Evolutionary conservation across 1,140 invertebrate genomes (phyloP), one percentile per base, ranked within the genome.

Genomic region (Octopus bimaculoides): DNA sequence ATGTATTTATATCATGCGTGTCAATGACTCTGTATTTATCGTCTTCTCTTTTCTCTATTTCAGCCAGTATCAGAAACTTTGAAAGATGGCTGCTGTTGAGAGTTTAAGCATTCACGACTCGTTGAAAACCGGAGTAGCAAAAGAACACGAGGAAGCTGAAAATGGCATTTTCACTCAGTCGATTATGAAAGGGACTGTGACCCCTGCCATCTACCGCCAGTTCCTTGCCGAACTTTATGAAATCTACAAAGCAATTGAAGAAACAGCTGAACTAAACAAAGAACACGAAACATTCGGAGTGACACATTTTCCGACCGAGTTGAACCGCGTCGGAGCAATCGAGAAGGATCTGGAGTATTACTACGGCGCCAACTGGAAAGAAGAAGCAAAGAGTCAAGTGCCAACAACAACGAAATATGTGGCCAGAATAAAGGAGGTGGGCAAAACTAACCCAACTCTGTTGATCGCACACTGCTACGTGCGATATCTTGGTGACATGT

Each of bases 171-270:
- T 77, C 52, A 76, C 52, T 8, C 75, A 77, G 41, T 53, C 52
- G 14, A 77, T 80, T 17, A 52, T 80, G 5, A 71, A 71, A 61
- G 69, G 75, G 6, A 66, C 14, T 17, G 54, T 80, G 7, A 77
- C 55, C 55, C 52, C 53, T 10, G 53, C 55, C 4, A 7, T 20
- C 41, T 80, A 80, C 75, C n/a, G 55, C 52, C n/a, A 52, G 20
- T 77, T 77, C 75, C 56, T 80, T 8, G 75, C 75, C 3, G 74
- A 80, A 20, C 79, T 80, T 14, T 71, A 77, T 20, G 54, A 66
- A n/a, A 77, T 80, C 14, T 80, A 80, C 75, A 69, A 52, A 52
- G 75, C 79, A 12, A 20, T 80, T n/a, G 79, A 80, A 54, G 79
- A 77, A 26, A 61, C 17, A 14, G 69, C 41, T 2, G 79, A 77